phyloP scores from a whole-genome alignment of 2,888 invertebrate species.

The Choreutis nemorana region DNA sequence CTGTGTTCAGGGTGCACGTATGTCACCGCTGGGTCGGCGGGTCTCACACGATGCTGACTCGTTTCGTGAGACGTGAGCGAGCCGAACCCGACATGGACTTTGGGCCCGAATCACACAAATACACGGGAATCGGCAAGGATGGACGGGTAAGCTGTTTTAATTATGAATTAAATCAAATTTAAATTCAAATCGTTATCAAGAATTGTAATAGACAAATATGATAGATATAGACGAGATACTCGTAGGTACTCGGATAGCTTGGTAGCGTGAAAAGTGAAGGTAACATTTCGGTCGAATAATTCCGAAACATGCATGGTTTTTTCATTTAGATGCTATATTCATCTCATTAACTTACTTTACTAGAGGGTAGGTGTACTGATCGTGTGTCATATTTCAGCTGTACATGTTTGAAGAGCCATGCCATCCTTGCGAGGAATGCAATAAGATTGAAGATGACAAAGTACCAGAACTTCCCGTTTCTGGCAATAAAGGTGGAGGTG shows the following conservation, averaged over 20 bases:
- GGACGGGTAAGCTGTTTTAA: conserved; percentile 36
- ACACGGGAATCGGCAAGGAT: conserved; percentile 28
- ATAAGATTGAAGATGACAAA: conserved; percentile 12
- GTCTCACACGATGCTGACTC: conserved; percentile 28
- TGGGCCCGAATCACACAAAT: conserved; percentile 18
- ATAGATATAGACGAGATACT: too few relatives aligned
- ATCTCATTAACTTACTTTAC: too few relatives aligned
- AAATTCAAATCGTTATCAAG: too few relatives aligned
- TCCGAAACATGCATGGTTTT: neutral
- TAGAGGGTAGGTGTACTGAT: too few relatives aligned
- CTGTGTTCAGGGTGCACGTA: too few relatives aligned
- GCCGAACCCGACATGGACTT: conserved; percentile 9
- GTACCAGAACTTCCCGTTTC: too few relatives aligned
- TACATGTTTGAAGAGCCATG: conserved; percentile 37
- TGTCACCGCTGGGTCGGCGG: conserved; percentile 42
- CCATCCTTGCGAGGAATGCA: conserved; percentile 38
- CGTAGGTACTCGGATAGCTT: too few relatives aligned
- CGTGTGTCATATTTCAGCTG: conserved; percentile 24
- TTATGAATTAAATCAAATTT: too few relatives aligned
- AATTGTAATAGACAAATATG: too few relatives aligned
- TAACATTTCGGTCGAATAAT: too few relatives aligned
- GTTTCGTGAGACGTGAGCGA: conserved; percentile 14
- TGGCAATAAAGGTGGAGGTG: too few relatives aligned
- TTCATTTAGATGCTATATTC: neutral
- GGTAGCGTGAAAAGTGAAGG: too few relatives aligned